Base-by-base conservation (phyloP, 2,888 invertebrate genomes). In the Lumbricus terrestris region DNA sequence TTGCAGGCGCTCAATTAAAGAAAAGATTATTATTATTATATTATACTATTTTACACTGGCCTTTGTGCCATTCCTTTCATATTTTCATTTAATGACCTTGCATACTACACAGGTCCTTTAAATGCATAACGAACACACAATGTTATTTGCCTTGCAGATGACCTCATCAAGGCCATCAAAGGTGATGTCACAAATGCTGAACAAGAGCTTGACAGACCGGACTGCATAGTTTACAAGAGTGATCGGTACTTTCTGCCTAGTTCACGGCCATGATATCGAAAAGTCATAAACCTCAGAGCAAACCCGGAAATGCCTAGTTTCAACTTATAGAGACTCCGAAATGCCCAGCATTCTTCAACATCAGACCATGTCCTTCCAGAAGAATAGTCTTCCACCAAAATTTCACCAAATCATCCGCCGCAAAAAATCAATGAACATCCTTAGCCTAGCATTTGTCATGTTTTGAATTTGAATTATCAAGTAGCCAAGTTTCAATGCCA, bases 161-260 rank as follows among this genome's bases (percentile, higher is more conserved):
- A 96, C 35, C 95, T 98, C 90, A 97, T 97, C 93, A 94, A 95
- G 47, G 97, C 97, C 83, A 98, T 99, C 91, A 96, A 97, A 91
- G 95, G 96, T 91, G 98, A 99, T 93, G 98, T 98, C 92, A 94
- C 95, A 11, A 95, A 96, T 92, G 97, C 98, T 0, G 96, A 96
- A 35, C 92, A 95, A 47, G 95, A 95, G 88, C 95, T 98, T 88
- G 96, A 97, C 15, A 54, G 88, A 35, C 90, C 91, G 23, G 91
- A 91, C 37, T 34, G 47, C 38, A 29, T 42, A 29, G 83, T 35
- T 18, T 91, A 54, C 89, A 40, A 90, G 35, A 83, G 37, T 23
- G 89, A 91, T 88, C 90, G 89, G 54, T 92, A 91, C 89, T 90
- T 91, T 40, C 40, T 33, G 5, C 69, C n/a, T 6, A 8, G n/a